These are phyloP conservation scores for Drosophila affinis DNA, from an alignment of 2,888 invertebrate genomes.

Conservation along the genomic window DNA sequence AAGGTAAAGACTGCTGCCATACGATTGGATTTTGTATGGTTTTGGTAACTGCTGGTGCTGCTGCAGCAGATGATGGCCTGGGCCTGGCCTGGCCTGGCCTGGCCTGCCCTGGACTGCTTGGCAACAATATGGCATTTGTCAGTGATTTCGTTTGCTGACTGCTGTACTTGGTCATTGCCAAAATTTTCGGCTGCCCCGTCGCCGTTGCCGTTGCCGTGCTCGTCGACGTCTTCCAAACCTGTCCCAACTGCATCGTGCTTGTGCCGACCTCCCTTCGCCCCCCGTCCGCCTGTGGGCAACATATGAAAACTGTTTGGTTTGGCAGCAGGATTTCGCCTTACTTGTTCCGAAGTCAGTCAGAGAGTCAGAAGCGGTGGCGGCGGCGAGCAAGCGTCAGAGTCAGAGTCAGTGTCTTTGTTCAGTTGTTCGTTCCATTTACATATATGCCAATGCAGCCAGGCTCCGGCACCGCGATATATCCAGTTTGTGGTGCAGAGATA, in stretches of 20 bases:
- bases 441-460: constrained; percentile 46
- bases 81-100: constrained; percentile 29
- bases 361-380: constrained; percentile 30
- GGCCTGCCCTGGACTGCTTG: constrained; percentile 34
- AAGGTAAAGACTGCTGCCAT: constrained; percentile 53
- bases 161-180: constrained; percentile 76
- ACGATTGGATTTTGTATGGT: constrained; percentile 19
- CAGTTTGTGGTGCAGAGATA: constrained; percentile 34
- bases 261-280: constrained; percentile 31
- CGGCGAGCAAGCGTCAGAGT: constrained; percentile 41
- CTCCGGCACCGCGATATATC: constrained; percentile 43
- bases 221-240: constrained; percentile 60
- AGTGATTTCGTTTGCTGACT: constrained; percentile 59
- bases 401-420: constrained; percentile 67
- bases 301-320: constrained; percentile 67
- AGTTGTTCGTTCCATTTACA: constrained; percentile 71
- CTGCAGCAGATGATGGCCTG: constrained; percentile 40
- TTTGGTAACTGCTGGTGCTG: constrained; percentile 3
- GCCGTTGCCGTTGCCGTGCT: constrained; percentile 37
- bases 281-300: constrained; percentile 35
- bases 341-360: constrained; percentile 66
- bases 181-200: constrained; percentile 54
- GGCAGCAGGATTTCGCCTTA: constrained; percentile 73
- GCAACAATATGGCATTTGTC: constrained; percentile 66
- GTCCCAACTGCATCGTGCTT: constrained; percentile 78